Base-by-base conservation (phyloP, 2,888 invertebrate genomes). In the Noctua comes region DNA sequence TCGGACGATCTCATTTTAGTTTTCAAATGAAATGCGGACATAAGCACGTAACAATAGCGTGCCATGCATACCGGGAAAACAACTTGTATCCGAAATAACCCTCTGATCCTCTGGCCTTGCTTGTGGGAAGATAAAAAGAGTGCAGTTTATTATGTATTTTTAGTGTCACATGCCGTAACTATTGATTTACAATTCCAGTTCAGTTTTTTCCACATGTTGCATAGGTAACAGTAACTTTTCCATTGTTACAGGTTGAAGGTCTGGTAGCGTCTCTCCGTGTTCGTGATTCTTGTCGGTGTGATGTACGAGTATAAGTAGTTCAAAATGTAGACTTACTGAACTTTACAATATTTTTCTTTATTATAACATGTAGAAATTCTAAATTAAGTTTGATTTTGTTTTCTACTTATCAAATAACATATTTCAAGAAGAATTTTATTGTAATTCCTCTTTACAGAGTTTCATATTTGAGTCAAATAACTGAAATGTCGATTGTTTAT, bases 221-320 rank as follows among this genome's bases (percentile, higher is more conserved):
- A 43, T 43, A 40, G 10, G 24, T 74, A 59, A 68, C 10, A 51
- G 31, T 27, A 36, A 40, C 24, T 57, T 7, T 77, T 84, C 74
- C 1, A 76, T 91, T 89, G 88, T 93, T 93, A n/a, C 92, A 93
- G 93, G 74, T 89, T 57, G 80, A 82, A 84, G 78, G 73, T 87
- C 82, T 83, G 83, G 74, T 82, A 69, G 84, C 76, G 82, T 86
- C 68, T 84, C 77, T 87, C 65, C 80, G 76, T 79, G 80, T 83
- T 81, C 69, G 69, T 74, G 80, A 78, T 74, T 80, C 70, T 62
- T 84, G 69, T 88, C 76, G 66, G 77, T 83, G 79, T 79, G 68
- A 73, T 64, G 31, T 69, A 36, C 46, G 66, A 77, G 68, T 80
- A 73, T 73, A 31, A 59, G 73, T 83, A 84, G 86, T 82, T 80